Base-by-base conservation (phyloP, 2,797 vertebrate species). In the Rhynchotus rufescens region DNA sequence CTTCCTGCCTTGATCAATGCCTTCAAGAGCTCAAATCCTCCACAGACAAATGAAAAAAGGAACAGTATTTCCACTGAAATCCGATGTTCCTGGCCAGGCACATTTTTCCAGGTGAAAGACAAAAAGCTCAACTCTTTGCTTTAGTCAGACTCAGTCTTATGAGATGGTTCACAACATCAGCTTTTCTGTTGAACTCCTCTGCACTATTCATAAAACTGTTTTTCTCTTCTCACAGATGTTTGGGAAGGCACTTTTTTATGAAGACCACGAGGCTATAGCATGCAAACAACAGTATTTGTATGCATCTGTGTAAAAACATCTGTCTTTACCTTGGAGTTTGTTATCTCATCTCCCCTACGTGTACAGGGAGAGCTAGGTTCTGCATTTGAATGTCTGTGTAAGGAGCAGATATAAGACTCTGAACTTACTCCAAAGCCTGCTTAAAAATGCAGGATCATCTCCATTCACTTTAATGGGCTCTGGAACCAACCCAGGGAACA, bases 261-360 rank as follows among this genome's bases (percentile, higher is more conserved):
- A 36, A 2, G 12, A 10, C 12, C 21, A 20, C 4, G 4, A 60
- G 4, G 7, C 0, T 21, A 15, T 2, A 1, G 44, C 21, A 76
- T 1, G 2, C 22, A 74, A 82, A 23, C 11, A 38, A 45, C 3
- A 22, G 8, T 1, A 2, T 45, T 59, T 42, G 36, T 20, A 52
- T 12, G 4, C 12, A 20, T 3, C 49, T 42, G 19, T 59, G 25
- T 34, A 28, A 47, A 78, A 67, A 15, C 45, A 15, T 9, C 13
- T 34, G 34, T 74, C 56, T 42, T 20, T 15, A 40, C 7, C n/a
- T 7, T 57, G 23, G 45, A 61, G 44, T 5, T 44, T 20, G 4
- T 44, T 66, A 64, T 42, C 7, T 8, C 26, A 51, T 9, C 6
- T 76, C n/a, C 9, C 10, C 36, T 73, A 3, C 14, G 26, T 15